phyloP scores from a whole-genome alignment of 2,888 invertebrate genomes.

The Schizotus pectinicornis region DNA sequence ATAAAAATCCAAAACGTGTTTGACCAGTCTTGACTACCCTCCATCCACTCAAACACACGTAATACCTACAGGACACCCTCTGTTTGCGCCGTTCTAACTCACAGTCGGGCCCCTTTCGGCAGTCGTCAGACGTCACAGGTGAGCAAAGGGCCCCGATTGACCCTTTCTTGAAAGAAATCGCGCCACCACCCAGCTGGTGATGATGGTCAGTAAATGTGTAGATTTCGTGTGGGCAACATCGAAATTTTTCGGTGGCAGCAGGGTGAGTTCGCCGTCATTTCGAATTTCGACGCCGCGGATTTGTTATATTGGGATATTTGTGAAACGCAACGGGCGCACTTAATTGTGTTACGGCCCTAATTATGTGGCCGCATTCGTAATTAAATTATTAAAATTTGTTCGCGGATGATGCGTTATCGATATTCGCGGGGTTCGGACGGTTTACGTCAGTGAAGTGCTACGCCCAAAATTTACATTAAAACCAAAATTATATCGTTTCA shows the following conservation, averaged over 20 bases:
- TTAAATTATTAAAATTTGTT: too few species aligned
- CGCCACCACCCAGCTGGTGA: conserved; percentile 33
- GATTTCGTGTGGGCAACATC: conserved; percentile 26
- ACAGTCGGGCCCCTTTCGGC: conserved; percentile 13
- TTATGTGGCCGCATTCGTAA: too few species aligned
- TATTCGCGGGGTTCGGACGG: too few species aligned
- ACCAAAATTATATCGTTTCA: too few species aligned
- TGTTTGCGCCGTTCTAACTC: too few species aligned
- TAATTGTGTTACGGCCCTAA: too few species aligned
- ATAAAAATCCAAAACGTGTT: conserved; percentile 54
- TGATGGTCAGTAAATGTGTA: conserved; percentile 40
- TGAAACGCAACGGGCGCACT: too few species aligned
- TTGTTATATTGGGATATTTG: neutral
- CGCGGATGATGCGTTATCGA: too few species aligned
- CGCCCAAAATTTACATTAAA: too few species aligned
- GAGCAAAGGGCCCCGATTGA: conserved; percentile 35
- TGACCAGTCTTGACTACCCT: conserved; percentile 51
- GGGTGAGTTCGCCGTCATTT: neutral
- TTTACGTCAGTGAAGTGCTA: too few species aligned
- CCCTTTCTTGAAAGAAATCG: conserved; percentile 46
- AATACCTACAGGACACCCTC: too few species aligned
- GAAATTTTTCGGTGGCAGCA: neutral
- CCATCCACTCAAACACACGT: too few species aligned
- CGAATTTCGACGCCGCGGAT: neutral
- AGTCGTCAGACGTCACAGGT: conserved; percentile 19